phyloP scores from a whole-genome alignment of 1,140 invertebrate genomes.

The Euglossa dilemma region DNA sequence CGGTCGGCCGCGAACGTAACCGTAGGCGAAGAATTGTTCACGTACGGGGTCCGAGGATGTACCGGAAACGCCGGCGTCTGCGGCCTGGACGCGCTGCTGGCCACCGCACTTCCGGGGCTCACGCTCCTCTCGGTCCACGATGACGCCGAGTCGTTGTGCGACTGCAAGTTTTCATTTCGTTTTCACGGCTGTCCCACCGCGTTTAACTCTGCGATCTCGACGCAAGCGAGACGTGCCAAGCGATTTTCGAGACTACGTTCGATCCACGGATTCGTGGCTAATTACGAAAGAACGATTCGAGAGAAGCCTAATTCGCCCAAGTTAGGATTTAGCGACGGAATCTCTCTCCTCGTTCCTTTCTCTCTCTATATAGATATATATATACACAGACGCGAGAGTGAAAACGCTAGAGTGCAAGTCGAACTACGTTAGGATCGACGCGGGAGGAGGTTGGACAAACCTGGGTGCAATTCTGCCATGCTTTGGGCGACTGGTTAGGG shows the following conservation, averaged over 20 bases:
- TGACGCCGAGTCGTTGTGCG: conserved; percentile 85
- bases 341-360: no score
- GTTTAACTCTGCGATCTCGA: conserved; percentile 7
- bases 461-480: conserved; percentile 79
- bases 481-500: conserved; percentile 81
- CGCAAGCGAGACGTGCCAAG: conserved; percentile 46
- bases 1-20: conserved; percentile 82
- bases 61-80: conserved; percentile 95
- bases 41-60: conserved; percentile 93
- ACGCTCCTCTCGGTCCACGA: conserved; percentile 85
- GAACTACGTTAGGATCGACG: background rate
- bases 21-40: conserved; percentile 85
- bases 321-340: no score
- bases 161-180: conserved; percentile 76
- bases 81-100: conserved; percentile 85
- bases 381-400: no score
- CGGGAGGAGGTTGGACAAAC: conserved; percentile 75
- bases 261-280: background rate
- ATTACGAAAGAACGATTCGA: background rate
- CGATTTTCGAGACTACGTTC: conserved; percentile 25
- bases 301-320: no score
- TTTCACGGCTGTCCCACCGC: background rate
- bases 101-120: conserved; percentile 82
- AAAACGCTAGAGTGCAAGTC: background rate
- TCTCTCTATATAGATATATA: no score